Base-by-base conservation (phyloP, 2,888 invertebrate species). In the Oxystoma pomonae region DNA sequence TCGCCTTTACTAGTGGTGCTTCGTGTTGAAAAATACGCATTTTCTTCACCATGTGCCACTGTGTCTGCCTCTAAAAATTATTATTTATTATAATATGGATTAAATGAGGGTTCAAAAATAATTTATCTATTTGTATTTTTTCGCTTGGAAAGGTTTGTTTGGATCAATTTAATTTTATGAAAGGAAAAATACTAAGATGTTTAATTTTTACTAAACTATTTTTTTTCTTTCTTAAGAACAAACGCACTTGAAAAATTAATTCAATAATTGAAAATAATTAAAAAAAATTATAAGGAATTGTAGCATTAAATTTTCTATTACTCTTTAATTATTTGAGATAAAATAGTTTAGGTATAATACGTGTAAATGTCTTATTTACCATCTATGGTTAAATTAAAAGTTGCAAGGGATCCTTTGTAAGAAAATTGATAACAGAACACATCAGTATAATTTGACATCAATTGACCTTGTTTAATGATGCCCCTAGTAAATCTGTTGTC, bases 341-440 rank as follows among this genome's bases (percentile, higher is more conserved):
- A n/a, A n/a, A n/a, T n/a, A n/a, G n/a, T n/a, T n/a, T n/a, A n/a
- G n/a, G n/a, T n/a, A n/a, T n/a, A n/a, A n/a, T n/a, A n/a, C n/a
- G n/a, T n/a, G n/a, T n/a, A n/a, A n/a, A n/a, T n/a, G n/a, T n/a
- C 2, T 35, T 53, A 58, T 63, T 9, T 20, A 68, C 69, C 69
- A 63, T 64, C 65, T 51, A 67, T 63, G 19, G 61, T 59, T 7
- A 58, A 35, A 50, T 65, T 67, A 16, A 59, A 58, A 7, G 63
- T 64, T n/a, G 66, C 68, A 21, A 70, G 52, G n/a, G 59, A 53
- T 9, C 71, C 71, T 49, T 67, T 59, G 49, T 71, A 72, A 1
- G 71, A 70, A 62, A 72, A 72, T 22, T 70, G 66, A 52, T 71
- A 72, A 22, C 70, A 71, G 55, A 68, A 72, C 7, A 72, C 69